Evolutionary conservation across 2,888 invertebrate species (phyloP), one percentile per base, ranked within the genome.

Genomic region (Mimas tiliae): DNA sequence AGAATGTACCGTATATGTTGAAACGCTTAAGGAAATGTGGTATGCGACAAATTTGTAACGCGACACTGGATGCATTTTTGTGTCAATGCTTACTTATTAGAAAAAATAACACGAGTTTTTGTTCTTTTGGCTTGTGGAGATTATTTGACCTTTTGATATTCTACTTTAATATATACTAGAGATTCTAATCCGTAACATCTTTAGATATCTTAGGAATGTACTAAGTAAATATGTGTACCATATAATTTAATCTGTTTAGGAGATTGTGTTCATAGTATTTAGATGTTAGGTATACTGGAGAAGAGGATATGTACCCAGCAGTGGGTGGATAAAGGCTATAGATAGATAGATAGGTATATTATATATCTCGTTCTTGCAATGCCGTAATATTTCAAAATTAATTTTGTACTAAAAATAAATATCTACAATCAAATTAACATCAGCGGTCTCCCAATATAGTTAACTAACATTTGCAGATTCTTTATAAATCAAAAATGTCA

Each of bases 1-100:
- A 74, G 62, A 72, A 66, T 80, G 58, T 72, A 62, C 67, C 70
- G 74, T 47, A 38, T 52, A 6, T 47, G 21, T 33, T 65, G 70
- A 71, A 73, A 68, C 67, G 70, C 67, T 53, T 66, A 70, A 69
- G 70, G 58, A 62, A 68, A 69, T 65, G 67, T 77, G 76, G 81
- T 79, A 85, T 86, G 86, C 84, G 81, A 85, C 86, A 81, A 85
- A 88, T 87, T 84, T 78, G 88, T 86, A 89, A 89, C 77, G 79
- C 76, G 86, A 86, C 78, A 80, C 84, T 79, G 80, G 83, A 84
- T 80, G 82, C 77, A 80, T 75, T 83, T 78, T 76, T 73, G 77
- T 81, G 86, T 85, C 84, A 85, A 84, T 82, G 83, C 75, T 81
- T 85, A 83, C 82, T 82, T 79, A 72, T 74, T 79, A 75, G 38